Base-by-base conservation (phyloP, 2,797 vertebrate species). In the Anas flavirostris region DNA sequence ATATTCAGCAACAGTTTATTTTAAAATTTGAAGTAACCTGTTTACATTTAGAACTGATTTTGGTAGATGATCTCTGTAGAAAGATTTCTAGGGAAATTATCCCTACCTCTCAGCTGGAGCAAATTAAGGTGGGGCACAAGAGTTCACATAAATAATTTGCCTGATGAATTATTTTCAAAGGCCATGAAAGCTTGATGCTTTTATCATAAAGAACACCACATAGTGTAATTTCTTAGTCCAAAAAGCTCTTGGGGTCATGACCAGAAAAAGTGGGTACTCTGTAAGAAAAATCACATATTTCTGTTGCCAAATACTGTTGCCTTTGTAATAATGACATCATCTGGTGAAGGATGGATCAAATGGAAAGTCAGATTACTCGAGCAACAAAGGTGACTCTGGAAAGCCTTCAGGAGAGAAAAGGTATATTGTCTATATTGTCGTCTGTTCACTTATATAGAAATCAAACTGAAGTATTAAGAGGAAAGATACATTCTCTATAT, bases 401-500 rank as follows among this genome's bases (percentile, higher is more conserved):
- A 86, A 70, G 12, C 3, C 46, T 74, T 86, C 31, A 43, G n/a
- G 13, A 6, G 17, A 67, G 10, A 67, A 89, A 84, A 74, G 7
- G 6, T 0, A 0, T 6, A 16, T n/a, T 25, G 41, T 62, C 70
- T 0, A 0, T 6, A 16, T n/a, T 25, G 41, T 62, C 70, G 33
- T 41, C 25, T 59, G 19, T 10, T 6, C 23, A 12, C 3, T 72
- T 3, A 1, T 17, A 39, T 29, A 75, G 7, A 3, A 75, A 74
- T 44, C 23, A 33, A 13, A 17, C 37, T 52, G 59, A 82, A 56
- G 4, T 29, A 4, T 10, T 68, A 56, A 4, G 23, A 52, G 35
- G 31, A 77, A 86, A 77, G 9, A 70, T 21, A 55, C 3, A 12
- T 63, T 81, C 28, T 31, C 8, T 44, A 9, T 44, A 62, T 3